phyloP scores from a whole-genome alignment of 1,140 invertebrate species.

The Hylyphantes graminicola region DNA sequence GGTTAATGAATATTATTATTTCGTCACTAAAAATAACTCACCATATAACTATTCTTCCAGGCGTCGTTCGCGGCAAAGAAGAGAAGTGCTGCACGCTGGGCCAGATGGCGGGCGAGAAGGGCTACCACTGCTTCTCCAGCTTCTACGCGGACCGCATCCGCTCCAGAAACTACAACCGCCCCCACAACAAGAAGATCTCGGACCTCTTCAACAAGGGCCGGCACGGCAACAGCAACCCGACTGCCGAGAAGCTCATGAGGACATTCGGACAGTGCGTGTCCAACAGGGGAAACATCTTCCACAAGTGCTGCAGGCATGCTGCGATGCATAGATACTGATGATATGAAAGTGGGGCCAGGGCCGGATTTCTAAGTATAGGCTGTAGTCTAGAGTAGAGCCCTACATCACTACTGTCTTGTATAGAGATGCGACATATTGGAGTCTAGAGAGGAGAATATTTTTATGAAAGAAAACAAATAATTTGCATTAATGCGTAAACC shows the following conservation, averaged over 20 bases:
- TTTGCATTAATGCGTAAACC: too few relatives aligned
- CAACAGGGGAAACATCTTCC: constrained; percentile 61
- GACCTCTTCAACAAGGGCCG: constrained; percentile 46
- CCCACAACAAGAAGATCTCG: constrained; percentile 63
- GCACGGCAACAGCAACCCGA: neutral
- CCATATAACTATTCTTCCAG: neutral
- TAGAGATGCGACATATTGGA: too few relatives aligned
- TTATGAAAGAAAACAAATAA: too few relatives aligned
- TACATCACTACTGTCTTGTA: too few relatives aligned
- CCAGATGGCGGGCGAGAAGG: constrained; percentile 65
- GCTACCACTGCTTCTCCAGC: constrained; percentile 64
- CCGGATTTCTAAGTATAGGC: too few relatives aligned
- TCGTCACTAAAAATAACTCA: too few relatives aligned
- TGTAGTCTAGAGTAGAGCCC: too few relatives aligned
- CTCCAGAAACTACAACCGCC: constrained; percentile 64
- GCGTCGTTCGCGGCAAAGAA: constrained; percentile 43
- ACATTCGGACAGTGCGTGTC: constrained; percentile 64
- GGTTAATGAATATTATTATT: too few relatives aligned
- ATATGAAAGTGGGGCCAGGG: too few relatives aligned
- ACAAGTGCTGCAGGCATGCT: constrained; percentile 65
- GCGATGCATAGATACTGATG: constrained; percentile 15
- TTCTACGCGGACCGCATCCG: constrained; percentile 63
- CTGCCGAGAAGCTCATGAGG: constrained; percentile 62
- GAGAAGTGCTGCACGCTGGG: constrained; percentile 65
- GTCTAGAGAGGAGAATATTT: too few relatives aligned